A percentile compares a stretch with the other conserved stretches of the same genome.
Evolutionary conservation across 2,113 vertebrate species (phyloP).

Genomic region (Pipra filicauda): DNA sequence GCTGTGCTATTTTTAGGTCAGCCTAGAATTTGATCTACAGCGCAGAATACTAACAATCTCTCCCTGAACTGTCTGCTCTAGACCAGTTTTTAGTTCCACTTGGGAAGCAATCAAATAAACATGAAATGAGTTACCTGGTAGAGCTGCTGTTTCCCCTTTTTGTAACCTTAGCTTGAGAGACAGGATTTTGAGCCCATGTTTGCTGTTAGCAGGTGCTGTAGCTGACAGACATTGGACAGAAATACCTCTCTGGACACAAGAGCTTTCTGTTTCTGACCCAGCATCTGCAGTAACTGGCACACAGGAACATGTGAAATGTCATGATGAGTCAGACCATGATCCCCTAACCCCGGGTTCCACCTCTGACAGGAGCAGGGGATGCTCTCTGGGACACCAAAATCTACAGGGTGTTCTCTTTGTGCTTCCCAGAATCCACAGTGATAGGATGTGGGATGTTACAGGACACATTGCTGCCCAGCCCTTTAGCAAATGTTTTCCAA

Average conservation of each 20-base stretch:
- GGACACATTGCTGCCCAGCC: neutral
- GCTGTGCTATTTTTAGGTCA: conserved; percentile 21
- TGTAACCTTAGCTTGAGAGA: neutral
- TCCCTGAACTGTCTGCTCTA: neutral
- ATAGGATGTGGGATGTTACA: neutral
- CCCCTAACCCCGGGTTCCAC: neutral
- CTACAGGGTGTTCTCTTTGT: neutral
- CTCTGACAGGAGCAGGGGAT: neutral
- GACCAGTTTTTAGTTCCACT: neutral
- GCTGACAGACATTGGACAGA: neutral
- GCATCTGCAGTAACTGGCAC: neutral
- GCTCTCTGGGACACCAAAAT: neutral
- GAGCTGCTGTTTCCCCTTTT: neutral
- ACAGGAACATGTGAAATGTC: neutral
- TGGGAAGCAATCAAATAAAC: neutral
- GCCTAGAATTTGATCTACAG: neutral
- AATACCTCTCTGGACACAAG: neutral
- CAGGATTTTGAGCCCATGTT: neutral
- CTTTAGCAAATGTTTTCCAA: neutral
- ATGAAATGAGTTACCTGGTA: neutral
- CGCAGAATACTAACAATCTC: neutral
- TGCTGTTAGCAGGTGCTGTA: neutral
- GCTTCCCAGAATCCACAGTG: neutral
- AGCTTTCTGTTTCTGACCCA: neutral
- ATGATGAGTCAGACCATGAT: neutral